phyloP scores from a whole-genome alignment of 2,797 vertebrate species.

The Oreonectes daqikongensis region DNA sequence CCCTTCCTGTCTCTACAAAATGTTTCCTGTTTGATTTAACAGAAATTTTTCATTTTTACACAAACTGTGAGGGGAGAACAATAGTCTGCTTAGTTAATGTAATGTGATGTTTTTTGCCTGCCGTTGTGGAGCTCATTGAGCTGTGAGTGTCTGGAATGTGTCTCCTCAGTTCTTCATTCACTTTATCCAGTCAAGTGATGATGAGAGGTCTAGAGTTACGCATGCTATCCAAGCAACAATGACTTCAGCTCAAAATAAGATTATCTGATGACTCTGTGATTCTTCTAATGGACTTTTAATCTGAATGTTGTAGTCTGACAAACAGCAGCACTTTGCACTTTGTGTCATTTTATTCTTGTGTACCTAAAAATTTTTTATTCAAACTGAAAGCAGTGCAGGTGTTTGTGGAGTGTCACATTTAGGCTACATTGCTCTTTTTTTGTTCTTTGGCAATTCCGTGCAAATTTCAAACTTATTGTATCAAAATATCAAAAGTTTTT shows the following conservation, averaged over 20 bases:
- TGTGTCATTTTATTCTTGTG: too few species aligned
- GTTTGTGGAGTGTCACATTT: neutral
- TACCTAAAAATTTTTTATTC: too few species aligned
- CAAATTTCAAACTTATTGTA: too few species aligned
- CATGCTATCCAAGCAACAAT: conserved; percentile 32
- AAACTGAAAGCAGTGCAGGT: neutral
- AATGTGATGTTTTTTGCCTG: neutral
- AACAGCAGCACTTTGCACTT: too few species aligned
- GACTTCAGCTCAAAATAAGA: conserved; percentile 36
- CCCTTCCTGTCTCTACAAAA: conserved; percentile 44
- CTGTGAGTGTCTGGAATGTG: conserved; percentile 41
- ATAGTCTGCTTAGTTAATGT: neutral
- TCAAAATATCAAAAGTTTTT: too few species aligned
- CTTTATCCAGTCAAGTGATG: conserved; percentile 7
- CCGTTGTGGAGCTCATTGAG: neutral
- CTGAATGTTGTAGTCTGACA: neutral
- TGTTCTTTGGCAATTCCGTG: too few species aligned
- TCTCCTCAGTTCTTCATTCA: conserved; percentile 35
- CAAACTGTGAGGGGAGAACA: neutral
- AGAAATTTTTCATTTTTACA: neutral
- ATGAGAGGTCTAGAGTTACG: conserved; percentile 41
- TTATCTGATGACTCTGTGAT: conserved; percentile 35
- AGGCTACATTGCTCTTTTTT: neutral
- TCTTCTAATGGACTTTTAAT: conserved; percentile 18
- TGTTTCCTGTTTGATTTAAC: conserved; percentile 49